These are phyloP conservation scores for Balaeniceps rex DNA, from an alignment of 2,113 vertebrate genomes.

Conservation along the genomic window DNA sequence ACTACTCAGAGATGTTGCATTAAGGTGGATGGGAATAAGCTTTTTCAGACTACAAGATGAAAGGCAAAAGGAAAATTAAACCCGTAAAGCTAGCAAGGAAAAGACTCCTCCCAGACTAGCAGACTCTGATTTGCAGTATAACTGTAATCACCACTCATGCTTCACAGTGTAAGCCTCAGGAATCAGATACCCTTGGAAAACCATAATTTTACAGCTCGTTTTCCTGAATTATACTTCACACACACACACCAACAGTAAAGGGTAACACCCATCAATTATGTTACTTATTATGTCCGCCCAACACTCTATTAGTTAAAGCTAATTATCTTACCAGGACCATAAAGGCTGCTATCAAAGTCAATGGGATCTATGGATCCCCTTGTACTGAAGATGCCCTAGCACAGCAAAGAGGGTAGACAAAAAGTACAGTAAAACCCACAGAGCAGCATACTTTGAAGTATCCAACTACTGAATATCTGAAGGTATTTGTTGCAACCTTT, in stretches of 20 bases:
- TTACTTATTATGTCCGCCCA: background rate
- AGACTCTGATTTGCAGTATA: background rate
- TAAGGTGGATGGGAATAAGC: background rate
- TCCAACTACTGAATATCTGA: background rate
- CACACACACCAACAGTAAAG: background rate
- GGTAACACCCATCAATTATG: background rate
- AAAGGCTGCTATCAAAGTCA: background rate
- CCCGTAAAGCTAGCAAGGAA: background rate
- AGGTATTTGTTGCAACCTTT: background rate
- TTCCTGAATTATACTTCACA: background rate
- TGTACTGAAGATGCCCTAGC: background rate
- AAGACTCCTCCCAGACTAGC: background rate
- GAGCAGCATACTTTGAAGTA: background rate
- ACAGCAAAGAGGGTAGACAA: background rate
- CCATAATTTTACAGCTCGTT: background rate
- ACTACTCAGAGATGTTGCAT: background rate
- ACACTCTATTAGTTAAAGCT: background rate
- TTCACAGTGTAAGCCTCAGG: background rate
- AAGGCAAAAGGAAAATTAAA: background rate
- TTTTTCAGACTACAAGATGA: background rate
- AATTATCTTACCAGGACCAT: background rate
- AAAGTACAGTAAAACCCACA: background rate
- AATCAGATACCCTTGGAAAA: background rate
- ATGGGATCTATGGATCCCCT: background rate
- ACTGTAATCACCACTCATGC: background rate